Percentiles rank a stretch among this genome's conserved stretches.
Evolutionary conservation across 1,140 invertebrate species (phyloP).

Genomic region (Drosophila lacertosa): DNA sequence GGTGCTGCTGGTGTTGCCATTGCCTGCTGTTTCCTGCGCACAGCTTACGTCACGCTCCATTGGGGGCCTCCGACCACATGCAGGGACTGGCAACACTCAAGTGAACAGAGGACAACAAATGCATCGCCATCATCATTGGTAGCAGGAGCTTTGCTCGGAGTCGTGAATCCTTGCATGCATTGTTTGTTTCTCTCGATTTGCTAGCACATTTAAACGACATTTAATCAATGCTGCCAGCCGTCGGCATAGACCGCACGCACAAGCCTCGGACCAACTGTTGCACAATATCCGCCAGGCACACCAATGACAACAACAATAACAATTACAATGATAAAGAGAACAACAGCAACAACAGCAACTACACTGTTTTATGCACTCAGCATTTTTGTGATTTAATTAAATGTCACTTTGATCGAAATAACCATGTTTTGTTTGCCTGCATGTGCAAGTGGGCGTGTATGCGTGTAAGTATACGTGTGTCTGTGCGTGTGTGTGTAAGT

Average conservation of each 20-base stretch:
- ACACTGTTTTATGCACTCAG: slow-evolving; percentile 40
- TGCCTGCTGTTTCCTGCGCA: slow-evolving; percentile 27
- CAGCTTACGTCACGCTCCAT: slow-evolving; percentile 42
- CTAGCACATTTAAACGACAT: slow-evolving; percentile 77
- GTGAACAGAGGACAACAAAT: slow-evolving; percentile 12
- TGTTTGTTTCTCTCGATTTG: slow-evolving; percentile 57
- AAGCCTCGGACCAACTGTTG: slow-evolving; percentile 49
- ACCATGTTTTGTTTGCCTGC: slow-evolving; percentile 45
- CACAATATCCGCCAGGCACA: slow-evolving; percentile 17
- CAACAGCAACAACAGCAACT: slow-evolving; percentile 5
- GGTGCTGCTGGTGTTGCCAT: not conserved
- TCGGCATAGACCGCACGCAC: slow-evolving; percentile 56
- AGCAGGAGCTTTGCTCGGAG: not conserved
- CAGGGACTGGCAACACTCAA: slow-evolving; percentile 5
- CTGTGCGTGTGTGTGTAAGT: slow-evolving; percentile 8
- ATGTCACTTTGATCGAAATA: slow-evolving; percentile 75
- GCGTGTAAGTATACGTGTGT: slow-evolving; percentile 30
- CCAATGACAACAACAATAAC: slow-evolving; percentile 10
- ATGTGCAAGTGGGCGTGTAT: slow-evolving; percentile 13
- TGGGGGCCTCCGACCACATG: slow-evolving; percentile 27
- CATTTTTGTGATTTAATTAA: slow-evolving; percentile 71
- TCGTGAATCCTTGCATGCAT: not conserved
- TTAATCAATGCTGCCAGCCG: slow-evolving; percentile 69
- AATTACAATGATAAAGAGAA: slow-evolving; percentile 4
- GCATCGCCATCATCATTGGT: not conserved